phyloP scores from a whole-genome alignment of 2,113 vertebrate species.

The Plestiodon gilberti region DNA sequence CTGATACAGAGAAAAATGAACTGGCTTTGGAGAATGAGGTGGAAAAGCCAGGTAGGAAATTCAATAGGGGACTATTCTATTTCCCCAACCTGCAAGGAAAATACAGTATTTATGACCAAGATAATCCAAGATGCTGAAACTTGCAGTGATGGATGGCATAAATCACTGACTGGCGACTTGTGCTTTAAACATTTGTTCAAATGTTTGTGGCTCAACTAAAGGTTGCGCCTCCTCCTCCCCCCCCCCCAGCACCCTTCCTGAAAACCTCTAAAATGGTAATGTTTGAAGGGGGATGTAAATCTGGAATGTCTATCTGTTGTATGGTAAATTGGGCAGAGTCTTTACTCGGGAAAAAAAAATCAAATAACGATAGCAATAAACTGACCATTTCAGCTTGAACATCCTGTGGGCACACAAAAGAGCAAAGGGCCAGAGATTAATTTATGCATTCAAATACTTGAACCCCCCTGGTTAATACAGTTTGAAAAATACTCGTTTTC shows the following conservation, averaged over 20 bases:
- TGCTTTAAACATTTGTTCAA: constrained; percentile 65
- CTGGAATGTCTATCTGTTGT: constrained; percentile 2
- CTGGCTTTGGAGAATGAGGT: constrained; percentile 20
- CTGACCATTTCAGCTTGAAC: constrained; percentile 52
- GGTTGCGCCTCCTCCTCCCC: neutral
- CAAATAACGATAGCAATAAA: constrained; percentile 57
- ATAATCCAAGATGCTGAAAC: constrained; percentile 46
- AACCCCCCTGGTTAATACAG: constrained; percentile 62
- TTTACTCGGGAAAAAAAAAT: constrained; percentile 55
- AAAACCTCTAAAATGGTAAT: constrained; percentile 41
- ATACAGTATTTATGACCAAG: constrained; percentile 25
- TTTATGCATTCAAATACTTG: constrained; percentile 51
- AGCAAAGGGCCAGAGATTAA: constrained; percentile 52
- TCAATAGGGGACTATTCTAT: constrained; percentile 8
- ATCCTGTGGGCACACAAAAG: constrained; percentile 33
- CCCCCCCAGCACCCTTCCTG: constrained; percentile 34
- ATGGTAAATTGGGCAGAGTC: constrained; percentile 33
- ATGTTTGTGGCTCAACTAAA: constrained; percentile 34
- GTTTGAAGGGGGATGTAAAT: constrained; percentile 15
- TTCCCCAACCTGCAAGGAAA: constrained; percentile 41
- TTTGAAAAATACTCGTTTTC: constrained; percentile 41
- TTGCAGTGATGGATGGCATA: constrained; percentile 60
- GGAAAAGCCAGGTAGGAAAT: constrained; percentile 35
- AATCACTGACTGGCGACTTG: constrained; percentile 62
- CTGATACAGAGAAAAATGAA: constrained; percentile 41